Base-by-base conservation (phyloP, 1,140 invertebrate genomes). In the Samia ricini region DNA sequence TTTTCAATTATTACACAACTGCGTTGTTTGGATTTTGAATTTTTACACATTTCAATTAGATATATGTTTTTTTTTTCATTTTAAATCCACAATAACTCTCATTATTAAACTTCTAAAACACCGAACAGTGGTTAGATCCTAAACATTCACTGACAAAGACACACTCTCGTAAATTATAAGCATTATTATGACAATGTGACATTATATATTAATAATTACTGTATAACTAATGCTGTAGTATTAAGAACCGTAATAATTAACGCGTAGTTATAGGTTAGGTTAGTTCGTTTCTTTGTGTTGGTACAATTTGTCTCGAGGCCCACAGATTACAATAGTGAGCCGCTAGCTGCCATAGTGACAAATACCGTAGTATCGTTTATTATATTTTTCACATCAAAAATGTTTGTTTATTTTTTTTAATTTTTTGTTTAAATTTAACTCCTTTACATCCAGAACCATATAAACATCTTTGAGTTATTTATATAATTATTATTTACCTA, bases 121-220 rank as follows among this genome's bases (percentile, higher is more conserved):
- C 75, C 87, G 67, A 89, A 88, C 85, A 86, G 83, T 88, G 85
- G 87, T 85, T 85, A 87, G 76, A 68, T 86, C 77, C 88, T 88
- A 89, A 90, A 90, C 89, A 90, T 88, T 89, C 87, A 91, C 79
- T 82, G 90, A 91, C 90, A 91, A 90, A 89, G 88, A 91, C 90
- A 91, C 90, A 90, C 90, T 87, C 90, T 90, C 89, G 79, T 85
- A 91, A 91, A 90, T 88, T 81, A 90, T 90, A 91, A 91, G 90
- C 90, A 90, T 85, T 91, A 91, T 90, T 91, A 91, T 90, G 88
- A 91, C 85, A 89, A 91, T 91, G 89, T 91, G 86, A 89, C 85
- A 89, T 83, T 84, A 85, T 85, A 86, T 80, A n/a, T n/a, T n/a
- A n/a, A n/a, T 86, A 42, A 42, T n/a, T 52, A 84, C 82, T 86